phyloP scores from a whole-genome alignment of 2,113 vertebrate species.

The Burhinus bistriatus region DNA sequence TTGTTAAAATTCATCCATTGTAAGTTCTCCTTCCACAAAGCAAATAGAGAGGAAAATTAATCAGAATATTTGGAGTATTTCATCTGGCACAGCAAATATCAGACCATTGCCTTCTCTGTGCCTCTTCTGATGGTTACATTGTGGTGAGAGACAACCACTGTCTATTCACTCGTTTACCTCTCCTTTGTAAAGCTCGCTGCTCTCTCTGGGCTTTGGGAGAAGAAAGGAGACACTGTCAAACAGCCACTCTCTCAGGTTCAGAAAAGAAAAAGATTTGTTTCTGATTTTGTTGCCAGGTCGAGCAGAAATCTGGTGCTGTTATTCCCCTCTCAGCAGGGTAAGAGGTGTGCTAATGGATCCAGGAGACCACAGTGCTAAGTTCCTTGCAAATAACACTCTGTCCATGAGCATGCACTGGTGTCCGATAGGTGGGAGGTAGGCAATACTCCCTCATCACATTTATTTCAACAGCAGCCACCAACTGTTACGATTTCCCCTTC shows the following conservation, averaged over 20 bases:
- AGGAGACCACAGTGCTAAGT: not conserved
- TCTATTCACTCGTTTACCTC: not conserved
- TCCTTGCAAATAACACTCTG: not conserved
- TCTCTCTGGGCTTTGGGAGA: not conserved
- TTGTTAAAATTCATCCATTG: not conserved
- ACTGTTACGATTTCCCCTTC: not conserved
- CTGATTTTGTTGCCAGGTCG: not conserved
- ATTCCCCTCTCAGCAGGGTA: not conserved
- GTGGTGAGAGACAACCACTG: not conserved
- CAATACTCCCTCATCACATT: not conserved
- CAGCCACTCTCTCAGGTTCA: not conserved
- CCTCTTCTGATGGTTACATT: not conserved
- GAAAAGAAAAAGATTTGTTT: not conserved
- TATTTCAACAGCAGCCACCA: not conserved
- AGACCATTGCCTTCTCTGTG: not conserved
- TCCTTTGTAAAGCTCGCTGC: not conserved
- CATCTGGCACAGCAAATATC: not conserved
- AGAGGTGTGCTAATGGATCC: not conserved
- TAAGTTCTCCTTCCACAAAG: not conserved
- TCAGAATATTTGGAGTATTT: not conserved
- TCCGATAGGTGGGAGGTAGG: not conserved
- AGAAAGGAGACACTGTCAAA: not conserved
- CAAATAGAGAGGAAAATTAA: not conserved
- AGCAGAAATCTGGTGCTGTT: not conserved
- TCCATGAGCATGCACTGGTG: rapidly evolving